Percentiles rank a stretch among this genome's conserved stretches.
Evolutionary conservation across 2,888 invertebrate species (phyloP).

Genomic region (Acronicta leporina): DNA sequence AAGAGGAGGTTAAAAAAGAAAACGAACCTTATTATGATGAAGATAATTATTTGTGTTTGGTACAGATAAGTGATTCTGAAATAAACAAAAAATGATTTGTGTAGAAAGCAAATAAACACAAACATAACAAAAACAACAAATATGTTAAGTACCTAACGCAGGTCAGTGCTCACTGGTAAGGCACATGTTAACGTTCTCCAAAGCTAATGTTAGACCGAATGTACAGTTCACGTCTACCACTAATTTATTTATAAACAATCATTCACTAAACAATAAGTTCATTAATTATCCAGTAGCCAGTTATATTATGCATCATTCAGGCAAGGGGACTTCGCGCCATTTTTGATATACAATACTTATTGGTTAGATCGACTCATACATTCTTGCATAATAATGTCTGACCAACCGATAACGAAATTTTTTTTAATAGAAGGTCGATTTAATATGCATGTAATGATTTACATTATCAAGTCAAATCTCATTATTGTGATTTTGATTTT

Average conservation of each 20-base stretch:
- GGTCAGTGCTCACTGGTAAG: slow-evolving; percentile 52
- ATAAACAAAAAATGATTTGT: slow-evolving; percentile 91
- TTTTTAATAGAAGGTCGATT: slow-evolving; percentile 24
- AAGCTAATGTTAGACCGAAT: slow-evolving; percentile 62
- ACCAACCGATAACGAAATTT: slow-evolving; percentile 23
- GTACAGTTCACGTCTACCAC: slow-evolving; percentile 42
- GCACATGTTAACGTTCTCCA: slow-evolving; percentile 51
- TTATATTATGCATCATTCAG: slow-evolving; percentile 51
- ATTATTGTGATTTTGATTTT: too few species aligned
- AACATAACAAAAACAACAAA: slow-evolving; percentile 80
- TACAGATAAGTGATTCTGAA: slow-evolving; percentile 96
- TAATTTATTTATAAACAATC: slow-evolving; percentile 20
- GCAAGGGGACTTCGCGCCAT: slow-evolving; percentile 53
- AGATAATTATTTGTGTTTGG: slow-evolving; percentile 95
- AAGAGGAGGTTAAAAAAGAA: slow-evolving; percentile 85
- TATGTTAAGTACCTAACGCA: slow-evolving; percentile 65
- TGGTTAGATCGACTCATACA: slow-evolving; percentile 44
- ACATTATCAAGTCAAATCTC: too few species aligned
- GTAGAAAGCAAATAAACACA: slow-evolving; percentile 89
- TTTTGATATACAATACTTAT: slow-evolving; percentile 59
- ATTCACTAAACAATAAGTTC: slow-evolving; percentile 40
- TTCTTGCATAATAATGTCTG: slow-evolving; percentile 57
- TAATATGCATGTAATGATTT: slow-evolving; percentile 18
- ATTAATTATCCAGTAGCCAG: slow-evolving; percentile 46
- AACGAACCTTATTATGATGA: slow-evolving; percentile 94